Evolutionary conservation across 2,888 invertebrate species (phyloP).

Genomic region (Eurois occulta): DNA sequence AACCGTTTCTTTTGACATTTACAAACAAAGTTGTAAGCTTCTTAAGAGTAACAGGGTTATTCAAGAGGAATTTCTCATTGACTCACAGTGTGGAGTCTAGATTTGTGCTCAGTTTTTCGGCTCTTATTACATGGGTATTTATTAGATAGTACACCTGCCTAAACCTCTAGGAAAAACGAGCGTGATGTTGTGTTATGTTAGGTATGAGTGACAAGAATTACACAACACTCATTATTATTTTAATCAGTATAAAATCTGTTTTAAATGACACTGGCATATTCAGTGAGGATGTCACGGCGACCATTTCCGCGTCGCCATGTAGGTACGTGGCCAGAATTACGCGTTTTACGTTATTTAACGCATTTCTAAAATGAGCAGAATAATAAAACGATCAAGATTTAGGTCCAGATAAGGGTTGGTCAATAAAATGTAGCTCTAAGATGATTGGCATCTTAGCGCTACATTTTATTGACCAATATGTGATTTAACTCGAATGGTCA

Average conservation of each 20-base stretch:
- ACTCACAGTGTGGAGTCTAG: too few species aligned
- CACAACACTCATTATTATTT: constrained; percentile 24
- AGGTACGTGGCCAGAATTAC: constrained; percentile 56
- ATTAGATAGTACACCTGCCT: neutral
- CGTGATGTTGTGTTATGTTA: neutral
- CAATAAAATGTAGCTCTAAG: neutral
- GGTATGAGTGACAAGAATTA: neutral
- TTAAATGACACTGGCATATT: constrained; percentile 39
- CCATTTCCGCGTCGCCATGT: constrained; percentile 57
- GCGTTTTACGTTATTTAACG: constrained; percentile 22
- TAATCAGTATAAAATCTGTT: constrained; percentile 34
- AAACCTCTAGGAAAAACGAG: too few species aligned
- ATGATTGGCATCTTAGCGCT: too few species aligned
- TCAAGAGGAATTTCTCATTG: neutral
- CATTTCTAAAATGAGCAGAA: neutral
- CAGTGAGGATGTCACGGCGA: constrained; percentile 68
- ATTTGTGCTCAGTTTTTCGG: neutral
- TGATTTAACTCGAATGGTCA: too few species aligned
- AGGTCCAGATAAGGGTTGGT: neutral
- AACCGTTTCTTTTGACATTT: neutral
- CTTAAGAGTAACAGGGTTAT: neutral
- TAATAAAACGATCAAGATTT: neutral
- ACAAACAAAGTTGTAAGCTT: neutral
- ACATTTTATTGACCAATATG: too few species aligned
- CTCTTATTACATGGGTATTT: neutral